Percentiles rank a stretch among this genome's conserved stretches.
These are phyloP conservation scores for Bugulina stolonifera DNA, from an alignment of 2,888 invertebrate species.

Conservation along the genomic window DNA sequence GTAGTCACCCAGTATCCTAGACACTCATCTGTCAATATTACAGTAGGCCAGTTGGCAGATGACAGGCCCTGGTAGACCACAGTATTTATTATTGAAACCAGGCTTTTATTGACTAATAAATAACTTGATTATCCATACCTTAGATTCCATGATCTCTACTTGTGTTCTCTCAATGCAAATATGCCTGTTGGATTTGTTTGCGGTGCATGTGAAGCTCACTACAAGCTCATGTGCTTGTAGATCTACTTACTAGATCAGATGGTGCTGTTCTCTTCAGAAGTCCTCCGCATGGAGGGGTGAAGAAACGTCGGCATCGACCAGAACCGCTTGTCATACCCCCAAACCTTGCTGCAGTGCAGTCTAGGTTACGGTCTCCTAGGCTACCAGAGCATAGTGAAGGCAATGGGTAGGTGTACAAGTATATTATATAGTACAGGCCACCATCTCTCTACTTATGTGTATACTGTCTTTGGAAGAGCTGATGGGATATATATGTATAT, in stretches of 20 bases:
- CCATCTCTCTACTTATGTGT: neutral
- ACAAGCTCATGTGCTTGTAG: neutral
- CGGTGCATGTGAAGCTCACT: too few species aligned
- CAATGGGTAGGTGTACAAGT: neutral
- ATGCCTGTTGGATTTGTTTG: too few species aligned
- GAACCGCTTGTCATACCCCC: conserved; percentile 55
- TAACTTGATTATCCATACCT: too few species aligned
- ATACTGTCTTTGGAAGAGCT: neutral
- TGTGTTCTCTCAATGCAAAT: too few species aligned
- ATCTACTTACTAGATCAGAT: conserved; percentile 40
- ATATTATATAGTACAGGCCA: neutral
- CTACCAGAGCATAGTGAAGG: conserved; percentile 36
- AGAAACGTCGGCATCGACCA: conserved; percentile 49
- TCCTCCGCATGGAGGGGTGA: conserved; percentile 56
- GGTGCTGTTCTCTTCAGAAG: conserved; percentile 76
- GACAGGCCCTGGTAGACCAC: too few species aligned
- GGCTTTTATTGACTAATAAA: too few species aligned
- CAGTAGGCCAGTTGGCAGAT: too few species aligned
- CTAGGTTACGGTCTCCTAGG: conserved; percentile 56
- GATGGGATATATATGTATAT: neutral
- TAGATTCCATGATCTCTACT: too few species aligned
- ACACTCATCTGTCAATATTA: too few species aligned
- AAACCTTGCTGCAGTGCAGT: conserved; percentile 55
- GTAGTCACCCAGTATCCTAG: too few species aligned
- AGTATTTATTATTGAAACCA: too few species aligned